Evolutionary conservation across 2,113 vertebrate genomes (phyloP), one percentile per base, ranked within the genome.

Genomic region (Zingel zingel): DNA sequence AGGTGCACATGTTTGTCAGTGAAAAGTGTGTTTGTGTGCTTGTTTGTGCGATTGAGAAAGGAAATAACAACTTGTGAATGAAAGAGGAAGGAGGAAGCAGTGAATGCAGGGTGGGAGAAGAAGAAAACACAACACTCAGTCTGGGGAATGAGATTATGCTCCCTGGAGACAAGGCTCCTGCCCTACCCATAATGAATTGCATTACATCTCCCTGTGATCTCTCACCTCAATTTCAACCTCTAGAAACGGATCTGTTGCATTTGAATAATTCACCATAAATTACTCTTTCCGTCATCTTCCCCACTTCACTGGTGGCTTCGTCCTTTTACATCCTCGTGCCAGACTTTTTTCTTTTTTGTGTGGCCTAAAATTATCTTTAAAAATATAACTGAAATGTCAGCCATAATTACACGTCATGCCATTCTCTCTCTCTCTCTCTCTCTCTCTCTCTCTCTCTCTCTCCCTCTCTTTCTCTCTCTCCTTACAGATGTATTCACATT

Each of bases 211-310:
- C 51, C 67, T 86, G 89, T 87, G 92, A 91, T 93, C 92, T 86
- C 82, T 85, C 87, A 93, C 92, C 92, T 91, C 90, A 90, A 86
- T 94, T 93, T 82, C 83, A 90, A 89, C 83, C 88, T 87, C 74
- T 61, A 66, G 66, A 93, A 90, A 91, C 69, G 27, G 73, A 93
- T 93, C 87, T 89, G 93, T 91, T 91, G 84, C 89, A 91, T 94
- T 91, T 94, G 89, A 95, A 94, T 96, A 91, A 94, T 94, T 95
- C 85, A 91, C 81, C 85, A 91, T 93, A 84, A 90, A 92, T 94
- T 88, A 87, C 83, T 85, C 89, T 23, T 86, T 74, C 80, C 61
- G 30, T 85, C 77, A 9, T 79, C 61, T 82, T 72, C 50, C 70
- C 72, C 74, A 27, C 75, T 36, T 70, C 77, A 4, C 67, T 57